These are phyloP conservation scores for Drosophila paulistorum DNA, from an alignment of 1,140 invertebrate genomes.

Conservation along the genomic window DNA sequence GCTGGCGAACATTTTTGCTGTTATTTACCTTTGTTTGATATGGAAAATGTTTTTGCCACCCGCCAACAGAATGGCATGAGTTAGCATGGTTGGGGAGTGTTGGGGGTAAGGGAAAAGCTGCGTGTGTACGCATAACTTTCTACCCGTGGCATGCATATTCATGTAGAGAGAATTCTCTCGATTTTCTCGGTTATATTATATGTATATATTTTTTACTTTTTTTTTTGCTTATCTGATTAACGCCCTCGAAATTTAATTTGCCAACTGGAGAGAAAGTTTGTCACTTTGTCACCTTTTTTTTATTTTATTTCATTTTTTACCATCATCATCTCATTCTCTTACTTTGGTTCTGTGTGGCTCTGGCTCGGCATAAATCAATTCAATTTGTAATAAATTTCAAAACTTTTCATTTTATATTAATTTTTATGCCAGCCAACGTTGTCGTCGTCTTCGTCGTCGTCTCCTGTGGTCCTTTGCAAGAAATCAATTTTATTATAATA, in stretches of 20 bases:
- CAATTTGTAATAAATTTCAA: slow-evolving; percentile 81
- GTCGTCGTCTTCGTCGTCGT: slow-evolving; percentile 27
- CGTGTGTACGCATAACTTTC: slow-evolving; percentile 58
- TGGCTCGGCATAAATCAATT: slow-evolving; percentile 73
- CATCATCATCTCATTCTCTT: background rate
- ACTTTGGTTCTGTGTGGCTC: slow-evolving; percentile 1
- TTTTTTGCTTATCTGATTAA: slow-evolving; percentile 65
- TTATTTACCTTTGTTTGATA: slow-evolving; percentile 57
- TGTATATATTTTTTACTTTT: slow-evolving; percentile 26
- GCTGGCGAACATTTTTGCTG: slow-evolving; percentile 43
- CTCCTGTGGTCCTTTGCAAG: slow-evolving; percentile 39
- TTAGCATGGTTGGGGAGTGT: background rate
- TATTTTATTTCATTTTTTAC: background rate
- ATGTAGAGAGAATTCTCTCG: slow-evolving; percentile 19
- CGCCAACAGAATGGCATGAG: background rate
- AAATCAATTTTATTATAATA: slow-evolving; percentile 81
- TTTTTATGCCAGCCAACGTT: slow-evolving; percentile 70
- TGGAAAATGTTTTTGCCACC: slow-evolving; percentile 12
- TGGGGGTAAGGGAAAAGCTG: slow-evolving; percentile 24
- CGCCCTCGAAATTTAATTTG: slow-evolving; percentile 69
- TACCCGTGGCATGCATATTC: slow-evolving; percentile 21
- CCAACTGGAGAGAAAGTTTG: slow-evolving; percentile 54
- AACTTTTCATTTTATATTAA: slow-evolving; percentile 82
- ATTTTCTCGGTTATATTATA: slow-evolving; percentile 9
- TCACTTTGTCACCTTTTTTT: slow-evolving; percentile 73